These are phyloP conservation scores for Oreonectes daqikongensis DNA, from an alignment of 2,797 vertebrate genomes.

Conservation along the genomic window DNA sequence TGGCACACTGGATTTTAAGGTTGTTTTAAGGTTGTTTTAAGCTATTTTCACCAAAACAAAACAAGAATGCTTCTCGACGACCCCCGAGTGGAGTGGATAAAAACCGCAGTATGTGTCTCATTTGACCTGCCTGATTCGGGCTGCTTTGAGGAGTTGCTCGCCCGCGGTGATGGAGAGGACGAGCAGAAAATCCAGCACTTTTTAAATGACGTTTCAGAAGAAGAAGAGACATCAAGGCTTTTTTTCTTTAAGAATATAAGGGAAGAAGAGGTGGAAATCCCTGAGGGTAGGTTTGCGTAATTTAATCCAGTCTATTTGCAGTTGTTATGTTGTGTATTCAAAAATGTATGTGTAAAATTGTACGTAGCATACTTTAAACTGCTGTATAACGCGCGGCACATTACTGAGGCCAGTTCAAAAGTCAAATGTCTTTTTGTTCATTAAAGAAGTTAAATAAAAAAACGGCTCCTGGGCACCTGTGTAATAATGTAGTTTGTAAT, in stretches of 20 bases:
- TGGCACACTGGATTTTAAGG: neutral
- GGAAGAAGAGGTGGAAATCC: slow-evolving; percentile 69
- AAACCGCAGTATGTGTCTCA: slow-evolving; percentile 70
- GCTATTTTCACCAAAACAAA: neutral
- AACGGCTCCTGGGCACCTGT: neutral
- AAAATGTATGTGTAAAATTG: too few relatives aligned
- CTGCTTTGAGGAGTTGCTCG: slow-evolving; percentile 83
- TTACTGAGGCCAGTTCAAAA: too few relatives aligned
- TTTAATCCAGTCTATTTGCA: neutral
- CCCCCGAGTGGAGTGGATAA: slow-evolving; percentile 85
- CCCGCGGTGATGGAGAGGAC: slow-evolving; percentile 72
- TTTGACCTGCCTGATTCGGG: slow-evolving; percentile 69
- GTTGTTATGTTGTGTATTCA: too few relatives aligned
- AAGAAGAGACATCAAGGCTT: slow-evolving; percentile 64
- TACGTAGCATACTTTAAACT: too few relatives aligned
- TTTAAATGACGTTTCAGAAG: slow-evolving; percentile 70
- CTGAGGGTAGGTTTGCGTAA: slow-evolving; percentile 68
- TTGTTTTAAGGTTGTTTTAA: neutral
- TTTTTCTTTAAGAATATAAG: slow-evolving; percentile 76
- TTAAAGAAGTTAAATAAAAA: neutral
- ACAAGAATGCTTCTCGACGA: slow-evolving; percentile 77
- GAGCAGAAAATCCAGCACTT: slow-evolving; percentile 72
- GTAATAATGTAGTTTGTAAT: neutral
- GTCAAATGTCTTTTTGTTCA: too few relatives aligned
- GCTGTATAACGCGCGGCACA: too few relatives aligned